phyloP scores from a whole-genome alignment of 2,113 vertebrate species.

The Synchiropus splendidus region DNA sequence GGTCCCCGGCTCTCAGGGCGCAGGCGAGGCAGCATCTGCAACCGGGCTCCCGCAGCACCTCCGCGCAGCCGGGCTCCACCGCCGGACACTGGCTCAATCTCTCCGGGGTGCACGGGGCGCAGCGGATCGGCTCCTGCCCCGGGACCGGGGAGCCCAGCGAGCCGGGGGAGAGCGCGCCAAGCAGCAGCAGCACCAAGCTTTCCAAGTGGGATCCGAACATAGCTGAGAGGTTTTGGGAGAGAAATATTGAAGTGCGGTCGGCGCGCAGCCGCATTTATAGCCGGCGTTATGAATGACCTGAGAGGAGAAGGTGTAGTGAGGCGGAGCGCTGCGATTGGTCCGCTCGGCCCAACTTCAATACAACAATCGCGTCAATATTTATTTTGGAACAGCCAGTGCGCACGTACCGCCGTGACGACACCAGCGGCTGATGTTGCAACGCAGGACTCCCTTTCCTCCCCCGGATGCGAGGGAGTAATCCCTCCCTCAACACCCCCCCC shows the following conservation, averaged over 20 bases:
- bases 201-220: conserved; percentile 49
- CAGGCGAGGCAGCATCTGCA: conserved; percentile 87
- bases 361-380: conserved; percentile 63
- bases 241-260: conserved; percentile 54
- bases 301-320: conserved; percentile 71
- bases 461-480: conserved; percentile 14
- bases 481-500: conserved; percentile 3
- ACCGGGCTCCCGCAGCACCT: conserved; percentile 74
- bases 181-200: conserved; percentile 45
- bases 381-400: conserved; percentile 54
- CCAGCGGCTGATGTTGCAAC: conserved; percentile 47
- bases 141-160: conserved; percentile 38
- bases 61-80: conserved; percentile 69
- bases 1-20: conserved; percentile 69
- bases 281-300: conserved; percentile 72
- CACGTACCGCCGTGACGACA: conserved; percentile 57
- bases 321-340: conserved; percentile 61
- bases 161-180: conserved; percentile 50
- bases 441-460: conserved; percentile 24
- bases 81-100: conserved; percentile 72
- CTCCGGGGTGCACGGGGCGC: conserved; percentile 78
- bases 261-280: conserved; percentile 69
- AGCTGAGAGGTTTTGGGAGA: conserved; percentile 26
- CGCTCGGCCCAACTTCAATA: conserved; percentile 60
- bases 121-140: conserved; percentile 69